Conservation (phyloP, 1,140 invertebrate genomes). For the Ooceraea biroi region DNA sequence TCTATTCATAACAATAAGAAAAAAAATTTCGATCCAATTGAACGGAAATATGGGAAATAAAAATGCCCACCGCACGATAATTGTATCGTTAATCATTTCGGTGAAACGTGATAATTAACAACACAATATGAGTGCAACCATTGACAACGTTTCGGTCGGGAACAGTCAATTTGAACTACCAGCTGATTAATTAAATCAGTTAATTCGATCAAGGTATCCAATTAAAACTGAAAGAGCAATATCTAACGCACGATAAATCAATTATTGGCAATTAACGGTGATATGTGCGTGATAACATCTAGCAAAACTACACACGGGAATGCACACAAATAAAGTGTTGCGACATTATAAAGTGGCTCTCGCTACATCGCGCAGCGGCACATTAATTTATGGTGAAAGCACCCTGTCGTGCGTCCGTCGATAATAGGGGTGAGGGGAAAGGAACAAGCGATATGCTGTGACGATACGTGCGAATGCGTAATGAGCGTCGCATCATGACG, state of each 20-base stretch:
- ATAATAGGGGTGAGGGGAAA: conserved; percentile 42
- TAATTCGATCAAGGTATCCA: conserved; percentile 37
- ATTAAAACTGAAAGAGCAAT: conserved; percentile 54
- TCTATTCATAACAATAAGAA: neutral
- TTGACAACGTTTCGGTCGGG: neutral
- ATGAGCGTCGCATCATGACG: conserved; percentile 9
- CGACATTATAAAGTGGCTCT: conserved; percentile 26
- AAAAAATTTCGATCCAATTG: neutral
- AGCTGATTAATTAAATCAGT: conserved; percentile 50
- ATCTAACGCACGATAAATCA: conserved; percentile 26
- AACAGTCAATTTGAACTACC: conserved; percentile 25
- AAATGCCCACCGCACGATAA: neutral
- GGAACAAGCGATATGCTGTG: neutral
- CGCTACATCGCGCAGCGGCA: neutral
- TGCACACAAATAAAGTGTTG: conserved; percentile 60
- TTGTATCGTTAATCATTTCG: conserved; percentile 26
- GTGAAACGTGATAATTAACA: conserved; percentile 7
- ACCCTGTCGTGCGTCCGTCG: conserved; percentile 10
- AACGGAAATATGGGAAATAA: neutral
- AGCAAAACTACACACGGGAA: conserved; percentile 23
- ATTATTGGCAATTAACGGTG: conserved; percentile 26
- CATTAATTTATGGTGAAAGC: conserved; percentile 62
- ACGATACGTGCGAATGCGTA: conserved; percentile 28
- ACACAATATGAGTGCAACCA: conserved; percentile 6
- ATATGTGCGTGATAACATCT: conserved; percentile 39